These are phyloP conservation scores for Drosophila lutescens DNA, from an alignment of 2,888 invertebrate species.

Conservation along the genomic window DNA sequence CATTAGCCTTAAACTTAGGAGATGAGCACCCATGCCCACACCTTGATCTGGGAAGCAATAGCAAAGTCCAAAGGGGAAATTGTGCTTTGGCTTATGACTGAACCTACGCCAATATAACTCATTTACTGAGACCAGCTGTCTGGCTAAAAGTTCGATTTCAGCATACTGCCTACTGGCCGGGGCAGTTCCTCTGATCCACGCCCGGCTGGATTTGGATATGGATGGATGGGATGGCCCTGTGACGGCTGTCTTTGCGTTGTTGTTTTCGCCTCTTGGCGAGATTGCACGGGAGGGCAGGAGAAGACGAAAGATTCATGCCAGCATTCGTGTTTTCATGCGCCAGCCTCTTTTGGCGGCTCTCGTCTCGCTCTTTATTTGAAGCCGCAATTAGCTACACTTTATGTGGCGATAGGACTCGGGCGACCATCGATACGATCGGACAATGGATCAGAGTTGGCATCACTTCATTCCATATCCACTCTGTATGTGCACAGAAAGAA, in stretches of 20 bases:
- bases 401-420: constrained; percentile 71
- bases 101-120: constrained; percentile 70
- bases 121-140: constrained; percentile 53
- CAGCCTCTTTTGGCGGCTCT: constrained; percentile 52
- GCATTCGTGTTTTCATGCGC: constrained; percentile 36
- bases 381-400: constrained; percentile 83
- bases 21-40: constrained; percentile 5
- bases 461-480: constrained; percentile 3
- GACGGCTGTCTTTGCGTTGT: constrained; percentile 7
- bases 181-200: constrained; percentile 21
- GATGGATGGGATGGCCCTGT: constrained; percentile 23
- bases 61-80: constrained; percentile 26
- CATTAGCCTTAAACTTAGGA: background rate
- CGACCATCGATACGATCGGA: constrained; percentile 64
- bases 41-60: constrained; percentile 6
- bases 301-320: constrained; percentile 10
- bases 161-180: background rate
- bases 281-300: constrained; percentile 2
- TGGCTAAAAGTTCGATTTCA: constrained; percentile 20
- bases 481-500: constrained; percentile 7
- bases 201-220: constrained; percentile 9
- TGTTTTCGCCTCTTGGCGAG: constrained; percentile 36
- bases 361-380: constrained; percentile 76
- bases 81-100: constrained; percentile 30
- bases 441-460: constrained; percentile 31